phyloP scores from a whole-genome alignment of 2,113 vertebrate genomes.

The Pyrgilauda ruficollis region DNA sequence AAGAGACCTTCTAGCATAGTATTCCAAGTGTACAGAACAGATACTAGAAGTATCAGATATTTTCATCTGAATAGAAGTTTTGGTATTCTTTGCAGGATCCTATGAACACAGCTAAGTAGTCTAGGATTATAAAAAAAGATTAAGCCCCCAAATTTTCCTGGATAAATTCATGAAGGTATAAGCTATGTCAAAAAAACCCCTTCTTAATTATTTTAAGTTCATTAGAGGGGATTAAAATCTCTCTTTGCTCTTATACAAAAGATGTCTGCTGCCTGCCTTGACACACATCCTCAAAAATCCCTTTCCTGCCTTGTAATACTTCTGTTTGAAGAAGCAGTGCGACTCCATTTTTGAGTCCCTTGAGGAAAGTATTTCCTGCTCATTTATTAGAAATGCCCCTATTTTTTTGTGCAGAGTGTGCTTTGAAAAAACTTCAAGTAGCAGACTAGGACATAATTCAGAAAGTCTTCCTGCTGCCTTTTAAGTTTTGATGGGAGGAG shows the following conservation, averaged over 20 bases:
- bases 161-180: background rate
- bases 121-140: background rate
- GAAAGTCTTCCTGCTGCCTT: background rate
- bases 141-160: background rate
- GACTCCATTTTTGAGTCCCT: background rate
- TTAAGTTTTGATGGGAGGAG: background rate
- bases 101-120: background rate
- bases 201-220: background rate
- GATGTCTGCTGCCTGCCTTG: background rate
- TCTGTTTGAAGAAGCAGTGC: background rate
- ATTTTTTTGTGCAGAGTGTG: background rate
- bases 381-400: background rate
- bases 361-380: background rate
- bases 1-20: background rate
- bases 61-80: background rate
- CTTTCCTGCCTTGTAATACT: background rate
- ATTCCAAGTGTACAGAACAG: background rate
- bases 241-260: background rate
- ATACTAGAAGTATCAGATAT: background rate
- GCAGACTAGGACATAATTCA: background rate
- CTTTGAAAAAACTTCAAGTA: background rate
- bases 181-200: background rate
- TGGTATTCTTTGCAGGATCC: background rate
- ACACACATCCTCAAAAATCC: background rate
- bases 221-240: background rate